Evolutionary conservation across 2,888 invertebrate genomes (phyloP).

Genomic region (Drosophila prolongata): DNA sequence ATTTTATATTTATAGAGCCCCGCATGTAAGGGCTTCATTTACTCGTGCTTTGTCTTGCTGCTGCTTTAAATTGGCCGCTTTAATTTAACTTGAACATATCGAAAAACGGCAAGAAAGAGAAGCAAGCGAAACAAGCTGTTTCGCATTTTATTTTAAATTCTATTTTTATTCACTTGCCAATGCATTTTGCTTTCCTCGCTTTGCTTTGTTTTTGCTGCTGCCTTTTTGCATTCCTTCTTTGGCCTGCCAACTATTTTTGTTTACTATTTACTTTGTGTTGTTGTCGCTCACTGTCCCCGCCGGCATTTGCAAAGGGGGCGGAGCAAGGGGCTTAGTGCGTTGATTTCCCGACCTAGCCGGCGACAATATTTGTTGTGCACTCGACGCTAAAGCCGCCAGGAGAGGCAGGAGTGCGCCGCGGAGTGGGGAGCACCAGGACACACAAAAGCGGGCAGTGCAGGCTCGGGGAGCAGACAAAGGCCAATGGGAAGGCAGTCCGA

Average conservation of each 20-base stretch:
- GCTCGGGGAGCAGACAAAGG: slow-evolving; percentile 59
- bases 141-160: slow-evolving; percentile 59
- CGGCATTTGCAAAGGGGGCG: slow-evolving; percentile 24
- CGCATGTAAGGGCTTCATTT: slow-evolving; percentile 3
- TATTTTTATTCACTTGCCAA: slow-evolving; percentile 68
- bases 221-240: slow-evolving; percentile 68
- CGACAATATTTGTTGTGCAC: slow-evolving; percentile 81
- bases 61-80: slow-evolving; percentile 57
- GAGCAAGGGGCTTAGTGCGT: slow-evolving; percentile 58
- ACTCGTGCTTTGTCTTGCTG: slow-evolving; percentile 18
- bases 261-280: slow-evolving; percentile 74
- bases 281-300: slow-evolving; percentile 45
- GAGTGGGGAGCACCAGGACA: slow-evolving; percentile 18
- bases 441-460: slow-evolving; percentile 22
- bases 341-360: slow-evolving; percentile 82
- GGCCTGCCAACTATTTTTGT: slow-evolving; percentile 74
- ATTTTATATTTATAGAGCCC: slow-evolving; percentile 17
- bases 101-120: slow-evolving; percentile 22
- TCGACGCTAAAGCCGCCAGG: slow-evolving; percentile 56
- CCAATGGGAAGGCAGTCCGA: slow-evolving; percentile 62
- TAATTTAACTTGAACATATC: slow-evolving; percentile 56
- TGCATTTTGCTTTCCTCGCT: slow-evolving; percentile 43
- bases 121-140: slow-evolving; percentile 53
- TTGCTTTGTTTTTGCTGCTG: slow-evolving; percentile 40
- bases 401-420: slow-evolving; percentile 7